Base-by-base conservation (phyloP, 2,888 invertebrate genomes). In the Ophonus ardosiacus region DNA sequence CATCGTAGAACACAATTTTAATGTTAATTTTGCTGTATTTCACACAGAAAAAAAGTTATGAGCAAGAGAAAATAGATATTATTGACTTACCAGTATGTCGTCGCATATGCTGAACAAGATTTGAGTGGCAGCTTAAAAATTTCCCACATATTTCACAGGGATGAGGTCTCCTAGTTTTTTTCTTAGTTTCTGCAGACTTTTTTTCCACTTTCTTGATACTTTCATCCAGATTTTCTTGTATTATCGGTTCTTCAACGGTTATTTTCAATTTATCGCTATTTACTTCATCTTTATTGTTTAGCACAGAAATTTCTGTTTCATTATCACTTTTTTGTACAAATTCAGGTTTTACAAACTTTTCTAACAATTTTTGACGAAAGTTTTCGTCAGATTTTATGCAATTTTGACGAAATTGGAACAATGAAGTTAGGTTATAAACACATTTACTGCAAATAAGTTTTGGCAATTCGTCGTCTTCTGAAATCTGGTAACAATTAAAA, bases 131-230 rank as follows among this genome's bases (percentile, higher is more conserved):
- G 40, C 87, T 88, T 18, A 89, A 84, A 68, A 88, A 86, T 83
- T 88, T 88, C 6, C 88, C 88, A 82, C 90, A 90, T 10, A 88
- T 84, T 84, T 89, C 88, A 80, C 90, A 90, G 61, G 89, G 88
- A 56, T 86, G 86, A 18, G 85, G 85, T 17, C 85, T 86, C 13
- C 74, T 78, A 38, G 71, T 1, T 65, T 85, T 84, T 21, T 85
- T 38, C 57, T 68, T 80, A n/a, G 17, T 43, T 80, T 84, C 31
- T 56, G 18, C 57, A 63, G n/a, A 17, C 76, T 65, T 51, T 85
- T 85, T 56, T 84, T 40, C 10, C 84, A 51, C 59, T 81, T 84
- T 76, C 43, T 17, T 74, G 13, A 4, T 24, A 68, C 59, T 74
- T 38, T 71, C 61, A 7, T 17, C 40, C 15, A 2, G n/a, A 7